Evolutionary conservation across 1,140 invertebrate genomes (phyloP), one percentile per base, ranked within the genome.

Genomic region (Ladona fulva): DNA sequence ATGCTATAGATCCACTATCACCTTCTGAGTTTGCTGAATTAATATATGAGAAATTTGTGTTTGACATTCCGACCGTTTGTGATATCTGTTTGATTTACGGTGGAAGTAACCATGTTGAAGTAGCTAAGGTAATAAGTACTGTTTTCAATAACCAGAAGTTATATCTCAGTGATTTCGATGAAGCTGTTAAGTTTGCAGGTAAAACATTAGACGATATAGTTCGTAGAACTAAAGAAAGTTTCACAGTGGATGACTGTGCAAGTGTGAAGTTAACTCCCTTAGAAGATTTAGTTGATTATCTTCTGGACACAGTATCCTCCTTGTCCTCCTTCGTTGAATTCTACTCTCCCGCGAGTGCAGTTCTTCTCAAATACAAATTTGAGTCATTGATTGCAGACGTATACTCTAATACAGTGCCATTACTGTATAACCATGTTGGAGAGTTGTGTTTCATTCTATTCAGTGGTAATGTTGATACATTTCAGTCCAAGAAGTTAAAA

Each of bases 11-110:
- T 19, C 16, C n/a, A 22, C 12, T 66, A 12, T 19, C 12, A 5
- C n/a, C 52, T 66, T 66, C 52, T 66, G 52, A 66, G n/a, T 66
- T 66, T 12, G 52, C 16, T 6, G n/a, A 66, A 19, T 12, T 66
- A 12, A 66, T 66, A 66, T 66, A 66, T 66, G 52, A 66, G 14
- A 66, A 66, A 22, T 66, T 66, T 66, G n/a, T 66, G 1, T 66
- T 66, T 66, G 52, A 66, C 52, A 66, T 66, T 22, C 52, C 52
- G n/a, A 66, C 52, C 5, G 1, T 66, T 6, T 66, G n/a, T 66
- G 52, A 66, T 66, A 66, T 66, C n/a, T 66, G 52, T 66, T 66
- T 66, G n/a, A 12, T 66, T 66, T 66, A 66, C 52, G 52, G 52
- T 66, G 52, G 52, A 19, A 22, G 52, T 66, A 66, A 66, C 14